A percentile compares a stretch with the other conserved stretches of the same genome.
Evolutionary conservation across 2,113 vertebrate species (phyloP).

Genomic region (Callorhinus ursinus): DNA sequence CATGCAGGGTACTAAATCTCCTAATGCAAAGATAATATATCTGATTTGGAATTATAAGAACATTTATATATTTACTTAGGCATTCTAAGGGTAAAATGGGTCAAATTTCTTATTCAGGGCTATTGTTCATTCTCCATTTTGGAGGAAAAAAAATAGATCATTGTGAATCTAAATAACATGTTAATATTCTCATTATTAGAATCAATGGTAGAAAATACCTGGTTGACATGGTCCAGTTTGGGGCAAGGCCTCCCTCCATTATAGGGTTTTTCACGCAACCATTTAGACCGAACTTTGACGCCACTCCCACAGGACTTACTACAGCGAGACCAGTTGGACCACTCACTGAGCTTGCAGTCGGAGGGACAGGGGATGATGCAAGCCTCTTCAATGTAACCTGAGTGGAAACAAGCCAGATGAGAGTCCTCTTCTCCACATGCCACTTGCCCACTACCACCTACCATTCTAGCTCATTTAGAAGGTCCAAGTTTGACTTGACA

Average conservation of each 20-base stretch:
- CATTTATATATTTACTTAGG: neutral
- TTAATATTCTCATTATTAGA: neutral
- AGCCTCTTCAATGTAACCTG: conserved; percentile 98
- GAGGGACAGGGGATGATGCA: conserved; percentile 98
- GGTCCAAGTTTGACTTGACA: conserved; percentile 74
- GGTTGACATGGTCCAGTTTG: conserved; percentile 97
- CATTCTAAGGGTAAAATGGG: neutral
- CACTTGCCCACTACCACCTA: conserved; percentile 11
- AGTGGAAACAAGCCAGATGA: conserved; percentile 51
- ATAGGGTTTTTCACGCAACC: conserved; percentile 97
- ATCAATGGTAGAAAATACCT: conserved; percentile 87
- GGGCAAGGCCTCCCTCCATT: conserved; percentile 97
- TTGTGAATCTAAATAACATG: neutral
- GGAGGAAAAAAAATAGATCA: neutral
- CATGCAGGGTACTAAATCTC: neutral
- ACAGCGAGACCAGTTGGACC: conserved; percentile 99
- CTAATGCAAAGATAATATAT: neutral
- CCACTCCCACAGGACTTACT: conserved; percentile 99
- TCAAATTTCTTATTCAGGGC: neutral
- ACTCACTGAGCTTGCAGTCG: conserved; percentile 98
- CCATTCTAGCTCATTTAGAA: conserved; percentile 69
- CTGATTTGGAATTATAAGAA: conserved; percentile 33
- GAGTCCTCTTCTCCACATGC: conserved; percentile 38
- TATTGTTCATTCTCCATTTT: neutral
- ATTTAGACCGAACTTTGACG: conserved; percentile 98